These are phyloP conservation scores for Drepana falcataria DNA, from an alignment of 2,888 invertebrate species.

Conservation along the genomic window DNA sequence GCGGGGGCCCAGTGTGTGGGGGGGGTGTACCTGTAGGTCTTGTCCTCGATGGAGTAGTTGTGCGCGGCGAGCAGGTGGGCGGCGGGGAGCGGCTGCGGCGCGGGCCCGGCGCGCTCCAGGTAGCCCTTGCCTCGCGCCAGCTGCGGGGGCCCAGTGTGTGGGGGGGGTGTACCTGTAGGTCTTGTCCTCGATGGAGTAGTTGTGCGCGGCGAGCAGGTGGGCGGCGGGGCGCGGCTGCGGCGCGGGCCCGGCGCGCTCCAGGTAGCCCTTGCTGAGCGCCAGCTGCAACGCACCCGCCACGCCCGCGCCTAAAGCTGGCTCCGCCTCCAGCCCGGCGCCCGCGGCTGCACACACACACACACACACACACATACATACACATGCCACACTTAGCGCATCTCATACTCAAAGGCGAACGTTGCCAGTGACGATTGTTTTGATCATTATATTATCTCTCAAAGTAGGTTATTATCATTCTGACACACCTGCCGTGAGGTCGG, in stretches of 20 bases:
- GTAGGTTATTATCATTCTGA: too few relatives aligned
- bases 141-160: too few relatives aligned
- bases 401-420: too few relatives aligned
- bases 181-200: slow-evolving; percentile 30
- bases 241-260: slow-evolving; percentile 85
- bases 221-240: slow-evolving; percentile 20
- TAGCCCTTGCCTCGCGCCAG: too few relatives aligned
- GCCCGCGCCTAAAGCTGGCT: slow-evolving; percentile 94
- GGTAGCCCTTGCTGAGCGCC: slow-evolving; percentile 95
- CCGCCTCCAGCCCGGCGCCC: slow-evolving; percentile 85
- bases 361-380: not conserved
- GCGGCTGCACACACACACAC: slow-evolving; percentile 28
- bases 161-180: slow-evolving; percentile 22
- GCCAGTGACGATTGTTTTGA: too few relatives aligned
- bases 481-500: slow-evolving; percentile 67
- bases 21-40: too few relatives aligned
- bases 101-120: too few relatives aligned
- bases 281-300: slow-evolving; percentile 93
- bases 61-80: too few relatives aligned
- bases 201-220: slow-evolving; percentile 29
- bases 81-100: too few relatives aligned
- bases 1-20: too few relatives aligned
- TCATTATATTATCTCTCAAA: too few relatives aligned
- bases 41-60: too few relatives aligned
- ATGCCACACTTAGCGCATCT: not conserved